A percentile compares a stretch with the other conserved stretches of the same genome.
phyloP scores from a whole-genome alignment of 2,888 invertebrate species.

The Copidosoma aretas region DNA sequence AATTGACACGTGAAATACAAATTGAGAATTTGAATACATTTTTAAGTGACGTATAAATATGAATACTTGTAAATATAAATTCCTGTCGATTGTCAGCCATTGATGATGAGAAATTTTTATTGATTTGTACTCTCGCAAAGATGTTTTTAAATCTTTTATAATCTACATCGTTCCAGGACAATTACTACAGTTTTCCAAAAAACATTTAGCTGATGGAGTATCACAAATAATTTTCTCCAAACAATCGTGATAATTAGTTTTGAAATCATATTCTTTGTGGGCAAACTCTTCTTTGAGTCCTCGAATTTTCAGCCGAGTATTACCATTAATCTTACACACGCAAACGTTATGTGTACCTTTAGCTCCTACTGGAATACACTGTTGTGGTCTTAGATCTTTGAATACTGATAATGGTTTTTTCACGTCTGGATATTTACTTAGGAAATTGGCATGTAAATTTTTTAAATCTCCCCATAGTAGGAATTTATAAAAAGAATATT shows the following conservation, averaged over 20 bases:
- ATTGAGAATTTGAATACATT: no score
- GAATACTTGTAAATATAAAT: neutral
- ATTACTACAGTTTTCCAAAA: neutral
- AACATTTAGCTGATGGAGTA: neutral
- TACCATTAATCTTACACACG: neutral
- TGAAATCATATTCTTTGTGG: neutral
- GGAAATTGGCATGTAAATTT: neutral
- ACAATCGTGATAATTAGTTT: neutral
- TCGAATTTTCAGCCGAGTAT: neutral
- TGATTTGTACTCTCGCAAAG: neutral
- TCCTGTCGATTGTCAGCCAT: neutral
- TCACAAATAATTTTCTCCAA: neutral
- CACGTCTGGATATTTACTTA: neutral
- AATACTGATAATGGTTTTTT: neutral
- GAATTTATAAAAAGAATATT: neutral
- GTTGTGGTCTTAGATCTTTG: neutral
- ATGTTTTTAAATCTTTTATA: neutral
- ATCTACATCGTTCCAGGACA: neutral
- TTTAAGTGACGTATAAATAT: no score
- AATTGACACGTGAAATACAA: neutral
- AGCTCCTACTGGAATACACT: neutral
- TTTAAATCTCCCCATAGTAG: neutral
- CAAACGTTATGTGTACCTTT: neutral
- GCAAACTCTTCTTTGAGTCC: constrained; percentile 2
- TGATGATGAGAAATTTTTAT: neutral